Conservation (phyloP, 2,888 invertebrate species). For the Meandrusa payeni region DNA sequence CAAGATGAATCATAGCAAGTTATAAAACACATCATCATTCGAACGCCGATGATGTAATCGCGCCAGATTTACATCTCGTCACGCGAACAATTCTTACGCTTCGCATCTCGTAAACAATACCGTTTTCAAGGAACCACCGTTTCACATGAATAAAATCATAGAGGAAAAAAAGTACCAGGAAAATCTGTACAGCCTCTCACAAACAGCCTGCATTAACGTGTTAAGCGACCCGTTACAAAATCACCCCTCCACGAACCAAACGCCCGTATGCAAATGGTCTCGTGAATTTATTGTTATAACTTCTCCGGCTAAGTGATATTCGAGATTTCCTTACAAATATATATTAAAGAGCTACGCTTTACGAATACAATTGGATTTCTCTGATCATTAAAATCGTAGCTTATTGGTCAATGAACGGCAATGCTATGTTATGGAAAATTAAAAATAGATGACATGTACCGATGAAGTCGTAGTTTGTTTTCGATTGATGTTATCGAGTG, state of each 20-base stretch:
- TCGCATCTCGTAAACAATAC: conserved; percentile 21
- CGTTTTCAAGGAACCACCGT: conserved; percentile 15
- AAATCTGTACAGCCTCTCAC: conserved; percentile 44
- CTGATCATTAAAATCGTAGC: conserved; percentile 4
- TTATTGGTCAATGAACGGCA: neutral
- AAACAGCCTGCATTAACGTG: conserved; percentile 49
- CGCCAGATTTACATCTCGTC: neutral
- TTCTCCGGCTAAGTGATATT: conserved; percentile 73
- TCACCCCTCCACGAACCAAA: conserved; percentile 53
- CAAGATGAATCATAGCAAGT: too few species aligned
- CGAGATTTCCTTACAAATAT: conserved; percentile 49
- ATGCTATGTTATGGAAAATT: neutral
- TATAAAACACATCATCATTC: too few species aligned
- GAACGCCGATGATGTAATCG: too few species aligned
- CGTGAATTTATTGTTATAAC: conserved; percentile 73
- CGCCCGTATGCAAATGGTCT: conserved; percentile 69
- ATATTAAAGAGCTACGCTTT: neutral
- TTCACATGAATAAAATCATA: conserved; percentile 27
- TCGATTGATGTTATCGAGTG: too few species aligned
- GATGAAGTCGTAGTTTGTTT: too few species aligned
- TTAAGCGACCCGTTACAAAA: conserved; percentile 61
- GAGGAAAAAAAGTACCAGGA: conserved; percentile 27
- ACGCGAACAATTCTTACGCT: conserved; percentile 13
- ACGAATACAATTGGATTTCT: neutral
- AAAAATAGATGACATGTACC: too few species aligned